phyloP scores from a whole-genome alignment of 2,888 invertebrate species.

The Drosophila koepferae region DNA sequence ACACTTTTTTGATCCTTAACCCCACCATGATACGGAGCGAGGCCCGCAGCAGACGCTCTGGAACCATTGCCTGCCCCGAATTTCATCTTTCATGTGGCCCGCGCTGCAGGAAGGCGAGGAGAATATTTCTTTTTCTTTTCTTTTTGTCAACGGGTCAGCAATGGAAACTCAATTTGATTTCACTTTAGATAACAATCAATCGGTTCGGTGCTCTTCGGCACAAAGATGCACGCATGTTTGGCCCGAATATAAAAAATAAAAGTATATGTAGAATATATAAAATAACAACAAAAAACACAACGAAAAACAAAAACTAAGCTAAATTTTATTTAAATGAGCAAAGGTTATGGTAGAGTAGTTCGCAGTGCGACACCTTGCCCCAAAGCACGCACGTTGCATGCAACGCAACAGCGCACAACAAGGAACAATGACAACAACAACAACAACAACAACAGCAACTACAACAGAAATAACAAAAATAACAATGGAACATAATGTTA shows the following conservation, averaged over 20 bases:
- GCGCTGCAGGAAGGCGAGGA: slow-evolving; percentile 24
- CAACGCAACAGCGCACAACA: slow-evolving; percentile 60
- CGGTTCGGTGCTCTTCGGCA: slow-evolving; percentile 53
- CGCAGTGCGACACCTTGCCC: slow-evolving; percentile 77
- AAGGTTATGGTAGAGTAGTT: slow-evolving; percentile 77
- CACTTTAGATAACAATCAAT: slow-evolving; percentile 78
- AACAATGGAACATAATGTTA: slow-evolving; percentile 75
- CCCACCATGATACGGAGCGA: slow-evolving; percentile 40
- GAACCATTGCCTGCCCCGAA: slow-evolving; percentile 35
- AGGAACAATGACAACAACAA: slow-evolving; percentile 48
- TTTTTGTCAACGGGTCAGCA: slow-evolving; percentile 61
- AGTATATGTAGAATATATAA: slow-evolving; percentile 2
- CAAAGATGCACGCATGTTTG: slow-evolving; percentile 46
- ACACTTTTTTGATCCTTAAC: slow-evolving; percentile 70
- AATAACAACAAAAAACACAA: slow-evolving; percentile 8
- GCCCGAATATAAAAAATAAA: slow-evolving; percentile 40
- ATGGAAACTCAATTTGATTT: slow-evolving; percentile 78
- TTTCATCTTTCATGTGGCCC: slow-evolving; percentile 65
- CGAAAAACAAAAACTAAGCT: slow-evolving; percentile 32
- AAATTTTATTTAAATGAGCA: slow-evolving; percentile 72
- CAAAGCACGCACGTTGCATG: slow-evolving; percentile 71
- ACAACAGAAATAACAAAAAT: slow-evolving; percentile 45
- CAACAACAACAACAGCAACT: slow-evolving; percentile 28
- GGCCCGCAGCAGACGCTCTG: slow-evolving; percentile 65
- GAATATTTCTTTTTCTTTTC: neutral